These are phyloP conservation scores for Exaiptasia diaphana DNA, from an alignment of 64 coral and sea anemone genomes.

Conservation along the genomic window DNA sequence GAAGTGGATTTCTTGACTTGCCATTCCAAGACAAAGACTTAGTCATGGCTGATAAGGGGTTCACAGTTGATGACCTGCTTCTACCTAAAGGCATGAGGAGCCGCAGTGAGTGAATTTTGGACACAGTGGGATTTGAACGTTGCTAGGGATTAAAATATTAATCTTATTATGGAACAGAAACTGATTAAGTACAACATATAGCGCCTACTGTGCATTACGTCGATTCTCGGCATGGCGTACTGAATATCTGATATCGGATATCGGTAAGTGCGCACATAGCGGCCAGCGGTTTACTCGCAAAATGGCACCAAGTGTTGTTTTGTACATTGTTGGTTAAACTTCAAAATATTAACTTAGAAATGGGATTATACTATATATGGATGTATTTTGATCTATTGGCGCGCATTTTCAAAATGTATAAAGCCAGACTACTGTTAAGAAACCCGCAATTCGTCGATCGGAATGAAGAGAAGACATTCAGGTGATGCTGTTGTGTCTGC, in stretches of 20 bases:
- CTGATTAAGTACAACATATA: no score
- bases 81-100: neutral
- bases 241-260: no score
- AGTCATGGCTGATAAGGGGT: conserved; percentile 20
- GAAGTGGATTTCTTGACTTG: conserved; percentile 27
- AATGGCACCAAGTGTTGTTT: no score
- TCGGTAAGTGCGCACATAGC: no score
- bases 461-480: neutral
- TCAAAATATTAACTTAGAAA: neutral
- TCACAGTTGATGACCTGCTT: conserved; percentile 12
- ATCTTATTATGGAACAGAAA: no score
- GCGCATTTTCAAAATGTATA: neutral
- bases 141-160: no score
- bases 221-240: no score
- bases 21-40: neutral
- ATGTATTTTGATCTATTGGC: neutral
- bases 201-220: no score
- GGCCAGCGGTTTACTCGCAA: no score
- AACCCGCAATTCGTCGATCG: neutral
- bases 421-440: neutral
- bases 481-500: neutral
- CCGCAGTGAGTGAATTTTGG: no score
- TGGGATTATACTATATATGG: neutral
- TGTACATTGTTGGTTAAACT: neutral
- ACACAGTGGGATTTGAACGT: no score